These are phyloP conservation scores for Eclectus roratus DNA, from an alignment of 2,113 vertebrate genomes.

Conservation along the genomic window DNA sequence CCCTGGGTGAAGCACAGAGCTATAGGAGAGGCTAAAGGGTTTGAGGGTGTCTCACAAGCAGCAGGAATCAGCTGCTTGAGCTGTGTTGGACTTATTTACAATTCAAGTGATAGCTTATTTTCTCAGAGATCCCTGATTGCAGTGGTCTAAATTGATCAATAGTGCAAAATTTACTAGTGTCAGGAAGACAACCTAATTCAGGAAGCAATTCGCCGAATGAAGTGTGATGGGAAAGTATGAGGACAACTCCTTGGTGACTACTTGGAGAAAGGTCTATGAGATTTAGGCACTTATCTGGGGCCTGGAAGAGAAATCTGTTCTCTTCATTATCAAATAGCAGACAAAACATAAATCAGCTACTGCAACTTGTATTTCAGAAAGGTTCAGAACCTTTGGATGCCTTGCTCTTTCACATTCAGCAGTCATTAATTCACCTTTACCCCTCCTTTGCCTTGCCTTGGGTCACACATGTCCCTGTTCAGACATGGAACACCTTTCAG, in stretches of 20 bases:
- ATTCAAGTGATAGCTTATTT: rapidly evolving
- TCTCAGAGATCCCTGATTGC: not conserved
- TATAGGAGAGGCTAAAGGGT: not conserved
- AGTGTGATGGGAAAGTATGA: not conserved
- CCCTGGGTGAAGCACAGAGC: not conserved
- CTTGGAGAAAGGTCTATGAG: not conserved
- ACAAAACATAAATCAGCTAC: not conserved
- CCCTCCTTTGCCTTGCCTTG: not conserved
- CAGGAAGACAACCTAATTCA: not conserved
- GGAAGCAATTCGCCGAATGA: not conserved
- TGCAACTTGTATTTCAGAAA: not conserved
- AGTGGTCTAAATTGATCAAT: not conserved
- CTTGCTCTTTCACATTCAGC: not conserved
- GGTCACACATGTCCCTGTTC: not conserved
- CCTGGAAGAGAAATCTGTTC: not conserved
- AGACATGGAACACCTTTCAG: not conserved
- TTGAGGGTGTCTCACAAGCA: not conserved
- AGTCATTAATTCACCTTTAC: not conserved
- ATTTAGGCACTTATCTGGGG: not conserved
- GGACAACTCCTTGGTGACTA: not conserved
- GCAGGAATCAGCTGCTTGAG: not conserved
- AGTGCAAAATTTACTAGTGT: not conserved
- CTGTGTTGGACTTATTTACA: not conserved
- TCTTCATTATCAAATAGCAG: not conserved
- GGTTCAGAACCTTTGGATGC: not conserved